A percentile compares a stretch with the other conserved stretches of the same genome.
These are phyloP conservation scores for Calameuta pallipes DNA, from an alignment of 2,888 invertebrate species.

Conservation along the genomic window DNA sequence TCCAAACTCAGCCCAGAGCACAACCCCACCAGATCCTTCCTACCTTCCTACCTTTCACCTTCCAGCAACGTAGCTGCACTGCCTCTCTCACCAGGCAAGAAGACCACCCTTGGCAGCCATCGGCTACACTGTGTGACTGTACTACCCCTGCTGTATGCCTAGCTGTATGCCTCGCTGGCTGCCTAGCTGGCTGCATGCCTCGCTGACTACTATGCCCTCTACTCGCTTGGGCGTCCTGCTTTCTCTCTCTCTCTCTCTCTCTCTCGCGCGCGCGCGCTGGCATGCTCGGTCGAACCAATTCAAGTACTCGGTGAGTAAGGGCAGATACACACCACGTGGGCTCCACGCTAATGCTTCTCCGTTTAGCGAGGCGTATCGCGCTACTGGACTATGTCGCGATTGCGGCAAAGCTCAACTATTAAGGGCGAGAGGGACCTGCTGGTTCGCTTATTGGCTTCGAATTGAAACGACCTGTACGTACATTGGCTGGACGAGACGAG, in stretches of 20 bases:
- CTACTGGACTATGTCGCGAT: background rate
- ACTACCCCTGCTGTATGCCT: background rate
- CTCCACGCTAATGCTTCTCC: background rate
- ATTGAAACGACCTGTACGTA: background rate
- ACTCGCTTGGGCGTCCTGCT: background rate
- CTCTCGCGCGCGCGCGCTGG: background rate
- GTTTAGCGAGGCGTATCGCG: background rate
- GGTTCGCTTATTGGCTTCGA: background rate
- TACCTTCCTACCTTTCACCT: background rate
- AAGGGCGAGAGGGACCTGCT: background rate
- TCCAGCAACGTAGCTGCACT: background rate
- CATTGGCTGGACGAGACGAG: background rate
- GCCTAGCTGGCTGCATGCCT: too few relatives aligned
- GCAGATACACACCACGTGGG: conserved; percentile 1
- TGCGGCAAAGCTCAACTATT: background rate
- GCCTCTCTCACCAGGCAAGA: too few relatives aligned
- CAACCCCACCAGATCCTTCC: conserved; percentile 5
- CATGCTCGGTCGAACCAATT: background rate
- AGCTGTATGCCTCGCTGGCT: background rate
- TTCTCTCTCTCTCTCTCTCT: too few relatives aligned
- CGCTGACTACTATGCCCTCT: background rate
- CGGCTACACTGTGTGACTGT: too few relatives aligned
- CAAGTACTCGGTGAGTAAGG: background rate
- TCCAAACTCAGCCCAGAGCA: conserved; percentile 27
- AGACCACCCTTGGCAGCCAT: background rate